These are phyloP conservation scores for Pungitius pungitius DNA, from an alignment of 2,113 vertebrate genomes.

Conservation along the genomic window DNA sequence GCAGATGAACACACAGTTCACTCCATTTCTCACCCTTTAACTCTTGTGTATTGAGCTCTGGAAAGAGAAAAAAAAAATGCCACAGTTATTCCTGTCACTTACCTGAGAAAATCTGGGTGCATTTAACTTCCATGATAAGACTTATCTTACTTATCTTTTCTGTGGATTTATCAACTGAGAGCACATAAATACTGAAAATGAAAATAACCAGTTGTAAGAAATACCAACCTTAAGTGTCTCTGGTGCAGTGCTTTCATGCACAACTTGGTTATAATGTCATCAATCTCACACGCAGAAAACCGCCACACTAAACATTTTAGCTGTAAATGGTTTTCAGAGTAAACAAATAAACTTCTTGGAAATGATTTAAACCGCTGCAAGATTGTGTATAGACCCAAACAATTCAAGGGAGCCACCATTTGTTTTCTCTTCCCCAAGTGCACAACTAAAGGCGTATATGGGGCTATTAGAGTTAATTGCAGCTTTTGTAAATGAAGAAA, in stretches of 20 bases:
- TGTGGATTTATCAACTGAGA: slow-evolving; percentile 5
- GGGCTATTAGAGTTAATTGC: slow-evolving; percentile 52
- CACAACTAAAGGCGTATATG: slow-evolving; percentile 15
- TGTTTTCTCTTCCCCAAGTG: slow-evolving; percentile 9
- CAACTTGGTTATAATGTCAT: not conserved
- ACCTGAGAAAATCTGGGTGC: slow-evolving; percentile 25
- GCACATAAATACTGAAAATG: not conserved
- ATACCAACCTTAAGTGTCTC: not conserved
- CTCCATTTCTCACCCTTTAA: not conserved
- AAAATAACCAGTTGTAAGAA: not conserved
- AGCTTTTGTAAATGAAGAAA: slow-evolving; percentile 40
- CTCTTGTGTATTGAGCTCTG: not conserved
- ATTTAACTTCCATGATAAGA: slow-evolving; percentile 13
- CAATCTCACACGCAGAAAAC: not conserved
- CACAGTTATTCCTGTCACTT: slow-evolving; percentile 14
- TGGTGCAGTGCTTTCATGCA: not conserved
- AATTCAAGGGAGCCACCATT: slow-evolving; percentile 19
- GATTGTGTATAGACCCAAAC: slow-evolving; percentile 20
- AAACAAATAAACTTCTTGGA: slow-evolving; percentile 14
- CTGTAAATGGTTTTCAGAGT: slow-evolving; percentile 2
- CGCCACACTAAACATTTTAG: not conserved
- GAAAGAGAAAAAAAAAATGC: not conserved
- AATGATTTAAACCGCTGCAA: slow-evolving; percentile 25
- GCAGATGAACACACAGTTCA: not conserved
- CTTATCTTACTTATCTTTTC: not conserved